Base-by-base conservation (phyloP, 2,888 invertebrate species). In the Agriopis aurantiaria region DNA sequence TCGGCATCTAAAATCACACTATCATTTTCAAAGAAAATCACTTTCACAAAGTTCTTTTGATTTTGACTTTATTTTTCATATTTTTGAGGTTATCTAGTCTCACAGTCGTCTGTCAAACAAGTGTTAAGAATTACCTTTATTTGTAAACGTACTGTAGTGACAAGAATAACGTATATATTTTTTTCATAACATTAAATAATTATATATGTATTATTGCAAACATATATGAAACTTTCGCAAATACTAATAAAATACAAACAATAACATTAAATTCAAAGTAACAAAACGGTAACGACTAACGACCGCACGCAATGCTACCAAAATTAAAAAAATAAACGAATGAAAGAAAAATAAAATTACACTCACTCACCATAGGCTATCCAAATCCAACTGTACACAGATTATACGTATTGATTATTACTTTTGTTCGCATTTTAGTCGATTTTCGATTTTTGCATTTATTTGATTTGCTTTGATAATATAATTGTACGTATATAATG, bases 1-100 rank as follows among this genome's bases (percentile, higher is more conserved):
- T 91, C 69, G 92, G 91, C 92, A 94, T 93, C 92, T 93, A 90
- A 81, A 52, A 88, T 87, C 46, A 48, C 78, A 74, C 82, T 81
- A 85, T 81, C 77, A 73, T 76, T 69, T 69, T 69, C 74, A 75
- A 78, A 78, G 10, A 80, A 79, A 74, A 78, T n/a, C 71, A 76
- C 60, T 72, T 14, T 72, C 23, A 17, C 23, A 71, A 76, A 75
- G 74, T 78, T 81, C 74, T 78, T 14, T 52, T n/a, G 5, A 5
- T 64, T 62, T 33, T 33, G 33, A 33, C 33, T 74, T 66, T 65
- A 77, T 71, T 75, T 79, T 78, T 73, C 17, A 72, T 69, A 65
- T 67, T 75, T 81, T 80, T 75, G 75, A 86, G 86, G 86, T 86
- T 85, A 86, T 60, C 0, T 49, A 48, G 46, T 46, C 17, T 23